Conservation (phyloP, 1,140 invertebrate species). For the Drosophila pectinifera region DNA sequence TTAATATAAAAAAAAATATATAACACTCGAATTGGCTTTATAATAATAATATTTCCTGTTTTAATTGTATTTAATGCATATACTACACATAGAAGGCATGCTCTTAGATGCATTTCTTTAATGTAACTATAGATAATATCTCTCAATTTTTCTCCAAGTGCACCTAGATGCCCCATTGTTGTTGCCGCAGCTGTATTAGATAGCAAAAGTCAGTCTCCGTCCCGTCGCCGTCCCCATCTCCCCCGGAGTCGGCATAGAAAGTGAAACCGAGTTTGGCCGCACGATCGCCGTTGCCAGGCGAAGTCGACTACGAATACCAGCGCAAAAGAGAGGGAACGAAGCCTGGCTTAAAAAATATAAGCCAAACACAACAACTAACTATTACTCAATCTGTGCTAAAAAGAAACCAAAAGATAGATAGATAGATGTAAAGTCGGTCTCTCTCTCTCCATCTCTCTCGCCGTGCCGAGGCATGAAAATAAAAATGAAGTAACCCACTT, state of each 20-base stretch:
- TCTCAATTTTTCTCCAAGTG: conserved; percentile 3
- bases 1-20: too few species aligned
- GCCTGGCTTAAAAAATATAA: conserved; percentile 78
- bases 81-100: too few species aligned
- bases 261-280: conserved; percentile 79
- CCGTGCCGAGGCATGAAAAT: conserved; percentile 69
- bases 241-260: conserved; percentile 67
- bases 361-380: conserved; percentile 74
- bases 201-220: conserved; percentile 72
- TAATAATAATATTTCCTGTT: too few species aligned
- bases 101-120: too few species aligned
- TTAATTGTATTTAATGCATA: too few species aligned
- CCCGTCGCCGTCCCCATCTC: not conserved
- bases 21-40: too few species aligned
- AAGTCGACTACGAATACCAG: conserved; percentile 25
- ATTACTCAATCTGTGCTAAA: conserved; percentile 84
- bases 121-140: not conserved
- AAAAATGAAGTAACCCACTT: conserved; percentile 81
- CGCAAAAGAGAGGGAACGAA: conserved; percentile 46
- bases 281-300: conserved; percentile 68
- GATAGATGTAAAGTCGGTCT: conserved; percentile 68
- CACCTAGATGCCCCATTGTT: conserved; percentile 60
- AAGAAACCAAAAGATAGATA: conserved; percentile 71
- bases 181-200: conserved; percentile 63
- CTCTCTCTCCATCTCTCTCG: conserved; percentile 10